Evolutionary conservation across 2,888 invertebrate species (phyloP).

Genomic region (Erebia aethiops): DNA sequence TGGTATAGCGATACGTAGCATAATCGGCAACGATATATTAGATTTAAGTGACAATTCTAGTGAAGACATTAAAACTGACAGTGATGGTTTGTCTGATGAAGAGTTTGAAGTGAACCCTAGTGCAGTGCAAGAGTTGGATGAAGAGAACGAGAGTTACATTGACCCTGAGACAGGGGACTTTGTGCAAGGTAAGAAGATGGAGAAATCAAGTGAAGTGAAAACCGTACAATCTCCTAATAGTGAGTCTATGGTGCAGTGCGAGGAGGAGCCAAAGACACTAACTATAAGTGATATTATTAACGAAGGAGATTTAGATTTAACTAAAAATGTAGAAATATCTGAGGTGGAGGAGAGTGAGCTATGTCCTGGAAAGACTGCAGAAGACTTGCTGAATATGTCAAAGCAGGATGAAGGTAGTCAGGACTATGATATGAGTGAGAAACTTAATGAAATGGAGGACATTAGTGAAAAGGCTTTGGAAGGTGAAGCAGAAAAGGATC

Average conservation of each 20-base stretch:
- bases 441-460: constrained; percentile 85
- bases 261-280: constrained; percentile 66
- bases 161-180: constrained; percentile 80
- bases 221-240: constrained; percentile 33
- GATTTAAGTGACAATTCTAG: constrained; percentile 78
- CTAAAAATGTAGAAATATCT: constrained; percentile 77
- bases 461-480: constrained; percentile 74
- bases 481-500: constrained; percentile 59
- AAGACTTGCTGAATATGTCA: constrained; percentile 70
- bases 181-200: constrained; percentile 57
- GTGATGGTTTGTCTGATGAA: constrained; percentile 78
- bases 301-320: constrained; percentile 73
- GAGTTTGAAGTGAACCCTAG: constrained; percentile 77
- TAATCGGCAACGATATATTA: constrained; percentile 76
- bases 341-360: constrained; percentile 75
- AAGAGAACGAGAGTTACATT: constrained; percentile 77
- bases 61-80: constrained; percentile 71
- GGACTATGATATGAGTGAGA: constrained; percentile 84
- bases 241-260: constrained; percentile 33
- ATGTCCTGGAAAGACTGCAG: constrained; percentile 70
- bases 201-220: constrained; percentile 43
- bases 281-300: constrained; percentile 78
- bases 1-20: constrained; percentile 75
- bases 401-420: constrained; percentile 68
- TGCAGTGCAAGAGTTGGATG: constrained; percentile 73